phyloP scores from a whole-genome alignment of 2,888 invertebrate genomes.

The Diploptera punctata region DNA sequence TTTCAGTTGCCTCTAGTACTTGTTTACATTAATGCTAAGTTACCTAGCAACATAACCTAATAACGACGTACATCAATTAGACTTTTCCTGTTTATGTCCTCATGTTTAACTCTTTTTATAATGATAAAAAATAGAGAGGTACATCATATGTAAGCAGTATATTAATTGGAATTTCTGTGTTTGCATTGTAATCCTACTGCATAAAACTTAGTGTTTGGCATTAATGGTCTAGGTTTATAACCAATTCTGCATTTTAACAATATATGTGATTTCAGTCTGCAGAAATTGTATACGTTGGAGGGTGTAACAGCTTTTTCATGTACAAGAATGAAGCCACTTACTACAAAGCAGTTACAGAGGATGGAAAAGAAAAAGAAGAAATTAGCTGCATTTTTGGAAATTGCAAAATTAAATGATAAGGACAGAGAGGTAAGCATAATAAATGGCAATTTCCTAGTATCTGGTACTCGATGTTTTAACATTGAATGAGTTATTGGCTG shows the following conservation, averaged over 20 bases:
- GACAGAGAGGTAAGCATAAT: slow-evolving; percentile 55
- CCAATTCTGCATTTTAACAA: no score
- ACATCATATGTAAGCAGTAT: background rate
- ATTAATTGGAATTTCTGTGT: no score
- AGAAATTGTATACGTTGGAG: background rate
- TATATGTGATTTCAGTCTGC: background rate
- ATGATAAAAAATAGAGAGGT: background rate
- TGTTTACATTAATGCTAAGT: no score
- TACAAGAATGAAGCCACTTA: slow-evolving; percentile 54
- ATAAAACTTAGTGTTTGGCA: no score
- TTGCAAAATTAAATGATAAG: slow-evolving; percentile 66
- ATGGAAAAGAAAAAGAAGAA: slow-evolving; percentile 69
- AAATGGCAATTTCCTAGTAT: no score
- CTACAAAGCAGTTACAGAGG: slow-evolving; percentile 61
- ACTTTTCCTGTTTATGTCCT: background rate
- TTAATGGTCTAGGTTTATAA: no score
- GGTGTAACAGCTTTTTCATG: background rate
- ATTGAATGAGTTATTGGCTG: no score
- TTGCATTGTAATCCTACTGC: no score
- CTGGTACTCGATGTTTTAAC: no score
- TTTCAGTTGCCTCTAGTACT: no score
- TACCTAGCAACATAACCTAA: background rate
- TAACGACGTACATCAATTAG: no score
- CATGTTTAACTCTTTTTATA: background rate
- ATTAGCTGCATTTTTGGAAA: slow-evolving; percentile 65